Conservation (phyloP, 2,797 vertebrate species). For the Natrix natrix region DNA sequence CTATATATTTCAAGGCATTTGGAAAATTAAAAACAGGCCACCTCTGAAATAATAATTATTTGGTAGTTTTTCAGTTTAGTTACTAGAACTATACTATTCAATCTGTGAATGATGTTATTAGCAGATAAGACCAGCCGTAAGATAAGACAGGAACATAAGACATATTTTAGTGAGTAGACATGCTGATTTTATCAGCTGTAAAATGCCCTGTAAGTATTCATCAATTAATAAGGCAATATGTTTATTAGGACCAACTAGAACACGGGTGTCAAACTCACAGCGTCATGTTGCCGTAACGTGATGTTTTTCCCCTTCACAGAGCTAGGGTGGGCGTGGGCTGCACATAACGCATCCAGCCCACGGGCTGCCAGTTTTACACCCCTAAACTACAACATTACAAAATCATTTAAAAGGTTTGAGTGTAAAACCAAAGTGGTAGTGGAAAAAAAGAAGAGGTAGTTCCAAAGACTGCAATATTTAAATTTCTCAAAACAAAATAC, state of each 20-base stretch:
- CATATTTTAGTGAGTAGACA: not conserved
- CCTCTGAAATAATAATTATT: not conserved
- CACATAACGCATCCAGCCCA: no score
- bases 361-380: no score
- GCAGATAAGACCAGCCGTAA: not conserved
- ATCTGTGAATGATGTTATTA: not conserved
- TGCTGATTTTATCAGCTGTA: not conserved
- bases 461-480: not conserved
- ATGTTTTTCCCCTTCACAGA: no score
- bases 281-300: no score
- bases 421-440: not conserved
- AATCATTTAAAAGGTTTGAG: not conserved
- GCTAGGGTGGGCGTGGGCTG: no score
- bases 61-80: not conserved
- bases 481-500: not conserved
- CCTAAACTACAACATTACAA: not conserved
- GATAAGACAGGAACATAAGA: not conserved
- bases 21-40: not conserved
- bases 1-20: slow-evolving; percentile 18
- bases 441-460: not conserved
- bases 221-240: not conserved
- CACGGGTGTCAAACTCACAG: no score
- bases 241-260: not conserved
- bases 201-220: not conserved
- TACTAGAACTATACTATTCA: not conserved